Evolutionary conservation across 2,888 invertebrate genomes (phyloP).

Genomic region (Melieria omissa): DNA sequence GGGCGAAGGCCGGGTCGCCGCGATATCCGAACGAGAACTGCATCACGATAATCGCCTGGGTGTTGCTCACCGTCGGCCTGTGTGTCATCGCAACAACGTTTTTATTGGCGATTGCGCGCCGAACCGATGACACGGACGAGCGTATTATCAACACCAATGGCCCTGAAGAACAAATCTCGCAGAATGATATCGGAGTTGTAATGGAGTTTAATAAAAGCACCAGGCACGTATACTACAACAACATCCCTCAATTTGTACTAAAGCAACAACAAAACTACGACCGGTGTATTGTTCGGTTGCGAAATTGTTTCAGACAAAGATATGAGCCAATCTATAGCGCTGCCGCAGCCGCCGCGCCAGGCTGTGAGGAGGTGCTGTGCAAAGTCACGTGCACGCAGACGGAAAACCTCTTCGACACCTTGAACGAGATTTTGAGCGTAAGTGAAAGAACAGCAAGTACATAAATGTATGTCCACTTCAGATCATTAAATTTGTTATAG

Average conservation of each 20-base stretch:
- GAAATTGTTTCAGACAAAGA: too few relatives aligned
- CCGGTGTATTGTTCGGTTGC: too few relatives aligned
- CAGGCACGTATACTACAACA: conserved; percentile 10
- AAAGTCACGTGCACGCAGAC: conserved; percentile 43
- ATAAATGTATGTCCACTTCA: too few relatives aligned
- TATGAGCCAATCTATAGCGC: too few relatives aligned
- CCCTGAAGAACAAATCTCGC: not conserved
- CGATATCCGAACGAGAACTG: conserved; percentile 18
- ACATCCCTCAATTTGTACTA: not conserved
- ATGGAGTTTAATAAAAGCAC: conserved; percentile 17
- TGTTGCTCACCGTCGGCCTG: conserved; percentile 47
- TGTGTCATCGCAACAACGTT: conserved; percentile 45
- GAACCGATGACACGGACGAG: not conserved
- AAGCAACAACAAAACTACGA: not conserved
- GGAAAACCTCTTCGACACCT: conserved; percentile 31
- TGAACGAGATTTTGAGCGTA: conserved; percentile 41
- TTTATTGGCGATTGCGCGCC: conserved; percentile 42
- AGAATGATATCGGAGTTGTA: not conserved
- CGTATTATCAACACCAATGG: not conserved
- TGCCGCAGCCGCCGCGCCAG: not conserved
- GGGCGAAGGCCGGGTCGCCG: too few relatives aligned
- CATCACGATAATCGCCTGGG: conserved; percentile 47
- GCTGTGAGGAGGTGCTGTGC: conserved; percentile 43
- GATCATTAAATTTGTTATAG: too few relatives aligned
- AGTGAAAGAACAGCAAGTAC: conserved; percentile 20